Evolutionary conservation across 2,113 vertebrate genomes (phyloP).

Genomic region (Hippocampus guttulatus): DNA sequence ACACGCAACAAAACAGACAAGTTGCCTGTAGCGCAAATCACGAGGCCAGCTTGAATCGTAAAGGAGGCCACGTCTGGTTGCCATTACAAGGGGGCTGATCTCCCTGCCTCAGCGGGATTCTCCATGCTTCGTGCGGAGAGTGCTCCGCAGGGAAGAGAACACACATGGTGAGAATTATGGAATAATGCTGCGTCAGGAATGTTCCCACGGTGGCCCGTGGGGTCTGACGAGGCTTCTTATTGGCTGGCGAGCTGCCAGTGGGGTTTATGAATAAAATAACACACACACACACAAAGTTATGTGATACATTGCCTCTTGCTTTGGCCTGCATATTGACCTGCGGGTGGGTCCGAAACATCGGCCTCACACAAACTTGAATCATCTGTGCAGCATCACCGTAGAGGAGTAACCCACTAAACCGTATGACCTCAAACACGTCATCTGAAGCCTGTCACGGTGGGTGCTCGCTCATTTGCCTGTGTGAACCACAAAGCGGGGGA

Average conservation of each 20-base stretch:
- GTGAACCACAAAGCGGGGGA: conserved; percentile 45
- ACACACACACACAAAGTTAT: conserved; percentile 36
- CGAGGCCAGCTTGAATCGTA: background rate
- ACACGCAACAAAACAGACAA: background rate
- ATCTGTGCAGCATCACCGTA: conserved; percentile 3
- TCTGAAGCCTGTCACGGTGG: conserved; percentile 7
- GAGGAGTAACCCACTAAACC: background rate
- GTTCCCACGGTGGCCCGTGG: conserved; percentile 66
- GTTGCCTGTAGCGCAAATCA: background rate
- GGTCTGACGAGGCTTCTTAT: conserved; percentile 44
- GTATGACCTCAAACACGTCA: conserved; percentile 2
- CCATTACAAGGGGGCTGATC: conserved; percentile 53
- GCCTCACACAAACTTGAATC: conserved; percentile 4
- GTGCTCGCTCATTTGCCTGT: background rate
- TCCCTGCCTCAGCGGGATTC: conserved; percentile 51
- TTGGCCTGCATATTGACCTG: conserved; percentile 13
- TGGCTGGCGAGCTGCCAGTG: conserved; percentile 22
- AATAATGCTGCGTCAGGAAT: conserved; percentile 69
- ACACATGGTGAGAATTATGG: conserved; percentile 72
- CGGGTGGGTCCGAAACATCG: conserved; percentile 15
- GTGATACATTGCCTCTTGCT: conserved; percentile 21
- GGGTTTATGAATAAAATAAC: conserved; percentile 50
- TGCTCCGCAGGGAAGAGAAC: conserved; percentile 41
- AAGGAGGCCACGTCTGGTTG: conserved; percentile 34
- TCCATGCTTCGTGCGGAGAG: conserved; percentile 45